Percentiles rank a stretch among this genome's conserved stretches.
Evolutionary conservation across 2,797 vertebrate species (phyloP).

Genomic region (Tangara arthus): DNA sequence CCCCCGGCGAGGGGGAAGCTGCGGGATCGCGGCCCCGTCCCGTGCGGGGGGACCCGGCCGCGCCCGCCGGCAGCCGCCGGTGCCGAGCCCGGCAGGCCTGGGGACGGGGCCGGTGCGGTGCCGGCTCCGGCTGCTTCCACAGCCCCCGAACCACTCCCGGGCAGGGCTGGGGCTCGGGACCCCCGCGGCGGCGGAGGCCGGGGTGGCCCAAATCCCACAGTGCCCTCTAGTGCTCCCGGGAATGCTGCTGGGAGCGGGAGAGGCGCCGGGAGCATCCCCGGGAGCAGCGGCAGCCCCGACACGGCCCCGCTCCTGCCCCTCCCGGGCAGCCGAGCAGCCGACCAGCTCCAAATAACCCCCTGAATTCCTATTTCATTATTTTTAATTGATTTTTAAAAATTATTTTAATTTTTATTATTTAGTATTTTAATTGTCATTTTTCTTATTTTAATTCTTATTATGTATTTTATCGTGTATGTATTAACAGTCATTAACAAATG

Average conservation of each 20-base stretch:
- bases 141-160: background rate
- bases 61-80: background rate
- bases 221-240: conserved; percentile 88
- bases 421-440: background rate
- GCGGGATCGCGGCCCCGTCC: background rate
- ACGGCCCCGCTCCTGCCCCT: background rate
- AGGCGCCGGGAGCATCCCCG: background rate
- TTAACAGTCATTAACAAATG: background rate
- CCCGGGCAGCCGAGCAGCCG: background rate
- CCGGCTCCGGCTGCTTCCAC: background rate
- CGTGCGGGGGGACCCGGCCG: background rate
- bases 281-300: background rate
- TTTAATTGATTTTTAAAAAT: fast-evolving
- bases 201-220: conserved; percentile 83
- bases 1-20: background rate
- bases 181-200: conserved; percentile 37
- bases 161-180: conserved; percentile 68
- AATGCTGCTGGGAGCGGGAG: background rate
- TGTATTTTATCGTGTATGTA: fast-evolving
- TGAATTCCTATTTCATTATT: fast-evolving
- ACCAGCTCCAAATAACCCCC: background rate
- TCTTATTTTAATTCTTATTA: background rate
- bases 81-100: background rate
- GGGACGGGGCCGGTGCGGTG: background rate
- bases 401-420: background rate